Evolutionary conservation across 2,888 invertebrate genomes (phyloP), one percentile per base, ranked within the genome.

Genomic region (Norana najaformis): DNA sequence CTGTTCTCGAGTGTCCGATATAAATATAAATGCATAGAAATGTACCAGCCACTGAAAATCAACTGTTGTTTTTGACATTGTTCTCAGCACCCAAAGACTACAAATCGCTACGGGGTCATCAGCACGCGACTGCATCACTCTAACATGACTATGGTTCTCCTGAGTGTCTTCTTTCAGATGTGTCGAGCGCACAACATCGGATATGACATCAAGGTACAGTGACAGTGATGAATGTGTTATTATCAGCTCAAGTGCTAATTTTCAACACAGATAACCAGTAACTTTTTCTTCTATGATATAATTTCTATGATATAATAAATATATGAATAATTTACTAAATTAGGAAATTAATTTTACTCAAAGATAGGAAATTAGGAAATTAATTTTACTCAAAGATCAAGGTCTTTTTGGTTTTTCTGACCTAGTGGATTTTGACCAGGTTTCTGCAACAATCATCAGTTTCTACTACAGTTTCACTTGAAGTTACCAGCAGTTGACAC

Each of bases 121-220:
- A 94, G 94, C 91, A 94, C 94, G 13, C 92, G 93, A 35, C 92
- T 95, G 36, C 92, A 93, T 30, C 95, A 95, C 92, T 94, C 94
- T n/a, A 95, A 95, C 92, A 92, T 95, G 89, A 94, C 94, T 11
- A 94, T 94, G 20, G 94, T 95, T n/a, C 95, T 95, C 91, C 95
- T 95, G 92, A 94, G 95, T 90, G 95, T 95, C 53, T 95, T 94
- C 93, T 95, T 95, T 93, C 95, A 95, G 92, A 95, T 95, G 94
- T 95, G 95, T 92, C 93, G 95, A 41, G 94, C 95, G 35, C 94
- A 95, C 91, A 95, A 95, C 89, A 94, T 95, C 90, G 95, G 95
- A 34, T 95, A 94, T 92, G 95, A 95, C 91, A 93, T 95, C 88
- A 95, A 94, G 94, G 95, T 95, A 69, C 53, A 53, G 6, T n/a